Conservation (phyloP, 1,140 invertebrate species). For the Drosophila pseudoananassae region DNA sequence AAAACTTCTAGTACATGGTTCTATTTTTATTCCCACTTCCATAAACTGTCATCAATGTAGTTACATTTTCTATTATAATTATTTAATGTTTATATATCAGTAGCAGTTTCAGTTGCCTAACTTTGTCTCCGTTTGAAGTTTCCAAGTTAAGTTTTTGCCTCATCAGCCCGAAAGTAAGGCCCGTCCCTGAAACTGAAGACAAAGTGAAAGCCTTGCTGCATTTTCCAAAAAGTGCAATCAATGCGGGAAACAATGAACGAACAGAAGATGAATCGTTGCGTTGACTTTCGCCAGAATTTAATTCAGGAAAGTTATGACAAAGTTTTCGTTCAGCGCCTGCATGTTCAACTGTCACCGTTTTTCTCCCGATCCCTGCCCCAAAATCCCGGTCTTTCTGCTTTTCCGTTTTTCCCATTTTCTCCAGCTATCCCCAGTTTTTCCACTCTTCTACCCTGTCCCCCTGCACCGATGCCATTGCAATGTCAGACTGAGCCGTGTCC, state of each 20-base stretch:
- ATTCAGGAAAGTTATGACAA: slow-evolving; percentile 76
- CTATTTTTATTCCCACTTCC: too few relatives aligned
- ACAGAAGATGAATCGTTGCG: slow-evolving; percentile 44
- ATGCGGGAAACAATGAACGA: slow-evolving; percentile 51
- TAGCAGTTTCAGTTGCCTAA: slow-evolving; percentile 5
- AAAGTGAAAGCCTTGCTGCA: slow-evolving; percentile 23
- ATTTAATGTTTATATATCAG: slow-evolving; percentile 3
- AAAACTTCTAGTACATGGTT: background rate
- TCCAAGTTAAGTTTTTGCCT: slow-evolving; percentile 18
- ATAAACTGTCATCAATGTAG: too few relatives aligned
- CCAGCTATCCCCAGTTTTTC: background rate
- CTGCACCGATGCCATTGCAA: slow-evolving; percentile 14
- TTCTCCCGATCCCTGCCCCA: background rate
- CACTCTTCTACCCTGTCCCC: background rate
- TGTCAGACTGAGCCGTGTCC: slow-evolving; percentile 39
- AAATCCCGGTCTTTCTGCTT: background rate
- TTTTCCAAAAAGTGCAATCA: slow-evolving; percentile 40
- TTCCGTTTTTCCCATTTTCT: background rate
- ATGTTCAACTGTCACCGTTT: slow-evolving; percentile 67
- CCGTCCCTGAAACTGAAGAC: slow-evolving; percentile 5
- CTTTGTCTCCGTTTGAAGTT: slow-evolving; percentile 11
- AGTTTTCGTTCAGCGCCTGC: slow-evolving; percentile 57
- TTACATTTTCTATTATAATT: background rate
- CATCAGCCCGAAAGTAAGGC: slow-evolving; percentile 16
- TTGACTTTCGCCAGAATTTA: slow-evolving; percentile 55